Percentiles rank a stretch among this genome's conserved stretches.
phyloP scores from a whole-genome alignment of 1,140 invertebrate species.

The Lepidotrigona ventralis region DNA sequence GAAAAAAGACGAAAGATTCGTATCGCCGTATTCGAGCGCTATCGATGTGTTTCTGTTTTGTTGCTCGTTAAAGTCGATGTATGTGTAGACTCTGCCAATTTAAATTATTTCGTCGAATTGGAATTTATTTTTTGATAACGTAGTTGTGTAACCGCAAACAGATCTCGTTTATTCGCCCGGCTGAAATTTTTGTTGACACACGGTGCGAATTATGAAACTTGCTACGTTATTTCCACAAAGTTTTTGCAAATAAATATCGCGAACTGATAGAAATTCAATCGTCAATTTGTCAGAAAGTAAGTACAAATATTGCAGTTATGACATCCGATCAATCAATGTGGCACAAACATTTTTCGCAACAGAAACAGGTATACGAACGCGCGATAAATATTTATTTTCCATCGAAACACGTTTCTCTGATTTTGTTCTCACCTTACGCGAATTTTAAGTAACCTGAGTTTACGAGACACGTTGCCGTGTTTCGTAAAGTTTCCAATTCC shows the following conservation, averaged over 20 bases:
- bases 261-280: neutral
- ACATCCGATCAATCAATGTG: neutral
- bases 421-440: neutral
- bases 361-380: neutral
- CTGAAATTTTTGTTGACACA: neutral
- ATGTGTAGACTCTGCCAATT: too few species aligned
- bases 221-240: neutral
- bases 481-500: neutral
- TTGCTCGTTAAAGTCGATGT: neutral
- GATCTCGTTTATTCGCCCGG: constrained; percentile 14
- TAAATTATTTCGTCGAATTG: constrained; percentile 6
- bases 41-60: neutral
- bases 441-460: neutral
- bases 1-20: neutral
- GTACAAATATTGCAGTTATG: neutral
- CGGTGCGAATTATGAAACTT: neutral
- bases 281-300: neutral
- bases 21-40: neutral
- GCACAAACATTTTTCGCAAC: neutral
- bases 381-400: neutral
- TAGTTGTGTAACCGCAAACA: neutral
- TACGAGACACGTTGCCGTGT: neutral
- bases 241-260: neutral
- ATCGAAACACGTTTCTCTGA: neutral
- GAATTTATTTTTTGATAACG: constrained; percentile 12